These are phyloP conservation scores for Creontiades dilutus DNA, from an alignment of 2,888 invertebrate genomes.

Conservation along the genomic window DNA sequence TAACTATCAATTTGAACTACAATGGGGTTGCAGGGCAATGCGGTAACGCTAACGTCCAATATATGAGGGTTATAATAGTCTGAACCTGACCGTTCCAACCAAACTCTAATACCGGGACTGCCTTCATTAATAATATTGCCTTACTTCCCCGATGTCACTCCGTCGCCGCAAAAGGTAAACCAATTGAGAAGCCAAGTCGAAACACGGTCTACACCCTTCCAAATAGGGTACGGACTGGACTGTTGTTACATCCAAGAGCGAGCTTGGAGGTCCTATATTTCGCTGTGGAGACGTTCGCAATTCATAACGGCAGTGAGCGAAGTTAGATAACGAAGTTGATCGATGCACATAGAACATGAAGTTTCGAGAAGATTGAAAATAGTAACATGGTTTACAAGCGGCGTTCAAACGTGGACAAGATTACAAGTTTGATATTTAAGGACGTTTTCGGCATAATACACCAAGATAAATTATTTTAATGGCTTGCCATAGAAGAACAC, in stretches of 20 bases:
- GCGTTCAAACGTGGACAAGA: neutral
- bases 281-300: neutral
- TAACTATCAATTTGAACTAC: slow-evolving; percentile 15
- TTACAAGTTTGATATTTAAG: neutral
- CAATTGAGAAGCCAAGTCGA: slow-evolving; percentile 45
- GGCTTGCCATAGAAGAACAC: too few species aligned
- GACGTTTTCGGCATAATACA: too few species aligned
- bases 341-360: neutral
- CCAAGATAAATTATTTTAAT: too few species aligned
- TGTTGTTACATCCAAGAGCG: neutral
- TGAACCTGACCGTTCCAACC: neutral
- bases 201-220: slow-evolving; percentile 7
- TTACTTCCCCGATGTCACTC: slow-evolving; percentile 37
- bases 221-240: slow-evolving; percentile 41
- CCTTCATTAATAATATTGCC: slow-evolving; percentile 46
- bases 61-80: slow-evolving; percentile 27
- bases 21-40: neutral
- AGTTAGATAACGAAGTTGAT: slow-evolving; percentile 13
- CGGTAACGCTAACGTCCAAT: neutral
- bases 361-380: slow-evolving; percentile 10
- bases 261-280: slow-evolving; percentile 20
- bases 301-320: neutral
- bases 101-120: neutral
- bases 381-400: neutral
- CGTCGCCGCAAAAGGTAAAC: slow-evolving; percentile 15